These are phyloP conservation scores for Gymnothorax javanicus DNA, from an alignment of 2,797 vertebrate species.

Conservation along the genomic window DNA sequence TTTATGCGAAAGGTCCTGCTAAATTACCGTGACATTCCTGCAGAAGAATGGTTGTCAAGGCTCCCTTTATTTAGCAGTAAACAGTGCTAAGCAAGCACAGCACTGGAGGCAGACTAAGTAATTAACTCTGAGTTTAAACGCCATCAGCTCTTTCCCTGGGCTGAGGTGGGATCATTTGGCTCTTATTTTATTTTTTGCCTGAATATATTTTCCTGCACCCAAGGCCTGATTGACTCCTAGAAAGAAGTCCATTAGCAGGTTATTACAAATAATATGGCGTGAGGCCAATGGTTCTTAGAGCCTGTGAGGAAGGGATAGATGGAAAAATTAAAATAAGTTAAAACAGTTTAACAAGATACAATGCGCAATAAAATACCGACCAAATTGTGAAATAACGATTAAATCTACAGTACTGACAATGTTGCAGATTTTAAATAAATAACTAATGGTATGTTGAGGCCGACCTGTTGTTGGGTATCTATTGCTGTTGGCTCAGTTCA, in stretches of 20 bases:
- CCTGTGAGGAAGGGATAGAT: not conserved
- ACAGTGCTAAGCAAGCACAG: not conserved
- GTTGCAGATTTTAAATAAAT: not conserved
- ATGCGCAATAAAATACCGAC: not conserved
- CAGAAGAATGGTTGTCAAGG: not conserved
- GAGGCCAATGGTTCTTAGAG: not conserved
- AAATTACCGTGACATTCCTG: not conserved
- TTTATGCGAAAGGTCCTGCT: not conserved
- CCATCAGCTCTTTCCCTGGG: constrained; percentile 23
- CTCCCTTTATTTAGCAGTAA: constrained; percentile 1
- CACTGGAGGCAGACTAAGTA: constrained; percentile 19
- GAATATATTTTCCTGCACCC: constrained; percentile 30
- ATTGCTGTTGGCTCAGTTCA: not conserved
- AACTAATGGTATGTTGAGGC: not conserved
- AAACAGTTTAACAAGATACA: not conserved
- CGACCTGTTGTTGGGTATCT: not conserved
- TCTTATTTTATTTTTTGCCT: not conserved
- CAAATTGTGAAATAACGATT: not conserved
- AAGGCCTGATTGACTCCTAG: constrained; percentile 22
- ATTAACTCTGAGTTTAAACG: constrained; percentile 29
- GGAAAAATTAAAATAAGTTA: not conserved
- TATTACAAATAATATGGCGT: constrained; percentile 15
- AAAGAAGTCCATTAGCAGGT: constrained; percentile 32
- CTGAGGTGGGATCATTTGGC: constrained; percentile 11
- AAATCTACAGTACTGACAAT: not conserved